Evolutionary conservation across 2,888 invertebrate genomes (phyloP).

Genomic region (Plebejus argus): DNA sequence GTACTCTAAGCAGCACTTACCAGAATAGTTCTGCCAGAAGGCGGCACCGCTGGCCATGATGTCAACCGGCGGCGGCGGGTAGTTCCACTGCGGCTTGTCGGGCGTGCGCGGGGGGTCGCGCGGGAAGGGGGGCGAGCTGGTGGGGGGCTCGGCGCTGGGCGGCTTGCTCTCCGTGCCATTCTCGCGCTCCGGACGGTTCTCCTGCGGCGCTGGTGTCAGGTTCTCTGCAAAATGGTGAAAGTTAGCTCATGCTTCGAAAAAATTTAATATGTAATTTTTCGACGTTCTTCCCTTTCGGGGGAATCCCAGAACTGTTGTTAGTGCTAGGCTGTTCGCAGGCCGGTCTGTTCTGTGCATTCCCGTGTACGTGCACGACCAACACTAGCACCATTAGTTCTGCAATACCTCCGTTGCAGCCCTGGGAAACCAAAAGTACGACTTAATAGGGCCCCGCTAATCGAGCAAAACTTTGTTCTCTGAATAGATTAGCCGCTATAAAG

Average conservation of each 20-base stretch:
- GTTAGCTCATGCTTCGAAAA: background rate
- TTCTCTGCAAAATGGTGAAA: conserved; percentile 57
- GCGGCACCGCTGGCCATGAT: conserved; percentile 92
- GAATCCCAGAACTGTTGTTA: background rate
- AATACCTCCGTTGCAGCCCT: background rate
- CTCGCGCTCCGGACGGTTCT: conserved; percentile 67
- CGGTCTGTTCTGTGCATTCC: background rate
- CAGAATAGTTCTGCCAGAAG: conserved; percentile 96
- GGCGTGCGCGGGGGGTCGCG: conserved; percentile 72
- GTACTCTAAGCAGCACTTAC: conserved; percentile 72
- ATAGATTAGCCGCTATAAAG: conserved; percentile 23
- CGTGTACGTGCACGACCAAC: background rate
- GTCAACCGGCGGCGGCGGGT: conserved; percentile 81
- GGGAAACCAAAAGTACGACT: background rate
- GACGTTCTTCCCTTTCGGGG: background rate
- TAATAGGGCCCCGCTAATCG: conserved; percentile 4
- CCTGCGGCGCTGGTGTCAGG: conserved; percentile 61
- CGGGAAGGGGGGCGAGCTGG: conserved; percentile 72
- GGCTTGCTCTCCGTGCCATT: conserved; percentile 76
- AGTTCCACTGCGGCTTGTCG: conserved; percentile 79
- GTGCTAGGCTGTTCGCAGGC: no score
- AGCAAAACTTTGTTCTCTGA: conserved; percentile 17
- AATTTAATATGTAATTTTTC: background rate
- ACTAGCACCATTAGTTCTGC: no score
- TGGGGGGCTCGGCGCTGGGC: conserved; percentile 69